Percentiles rank a stretch among this genome's conserved stretches.
Conservation (phyloP, 2,113 vertebrate species). For the Peromyscus leucopus region DNA sequence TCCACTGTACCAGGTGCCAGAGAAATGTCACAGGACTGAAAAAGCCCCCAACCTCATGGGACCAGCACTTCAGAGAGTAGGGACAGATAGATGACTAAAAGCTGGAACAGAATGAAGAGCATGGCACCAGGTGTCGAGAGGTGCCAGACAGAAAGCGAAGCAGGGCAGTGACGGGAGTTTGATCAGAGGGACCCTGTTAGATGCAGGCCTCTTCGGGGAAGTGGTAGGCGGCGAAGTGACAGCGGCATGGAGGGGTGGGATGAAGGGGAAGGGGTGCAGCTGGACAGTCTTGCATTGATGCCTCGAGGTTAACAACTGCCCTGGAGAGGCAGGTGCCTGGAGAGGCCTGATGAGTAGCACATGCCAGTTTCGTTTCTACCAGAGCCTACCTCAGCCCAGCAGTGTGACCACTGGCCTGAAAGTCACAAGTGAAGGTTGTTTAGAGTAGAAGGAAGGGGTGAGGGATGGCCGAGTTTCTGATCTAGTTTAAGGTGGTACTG, state of each 20-base stretch:
- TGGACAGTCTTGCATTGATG: accelerated
- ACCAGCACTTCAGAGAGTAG: background rate
- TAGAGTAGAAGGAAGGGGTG: background rate
- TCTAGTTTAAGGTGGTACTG: background rate
- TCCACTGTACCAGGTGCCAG: background rate
- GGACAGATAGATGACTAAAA: background rate
- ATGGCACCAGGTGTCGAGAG: background rate
- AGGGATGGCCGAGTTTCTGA: background rate
- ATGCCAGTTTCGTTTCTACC: background rate
- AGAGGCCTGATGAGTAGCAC: background rate
- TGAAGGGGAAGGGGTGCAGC: background rate
- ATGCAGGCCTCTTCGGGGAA: background rate
- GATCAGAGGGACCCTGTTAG: accelerated
- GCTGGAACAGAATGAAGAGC: background rate
- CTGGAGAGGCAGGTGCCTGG: too few relatives aligned
- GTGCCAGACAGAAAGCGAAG: background rate
- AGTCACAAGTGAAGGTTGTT: background rate
- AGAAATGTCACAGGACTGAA: background rate
- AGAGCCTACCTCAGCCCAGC: background rate
- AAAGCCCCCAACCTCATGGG: background rate
- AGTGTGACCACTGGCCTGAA: background rate
- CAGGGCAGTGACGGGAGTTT: background rate
- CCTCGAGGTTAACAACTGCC: background rate
- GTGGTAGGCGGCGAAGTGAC: accelerated
- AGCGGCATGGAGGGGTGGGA: background rate